These are phyloP conservation scores for Tenebrio molitor DNA, from an alignment of 1,140 invertebrate genomes.

Conservation along the genomic window DNA sequence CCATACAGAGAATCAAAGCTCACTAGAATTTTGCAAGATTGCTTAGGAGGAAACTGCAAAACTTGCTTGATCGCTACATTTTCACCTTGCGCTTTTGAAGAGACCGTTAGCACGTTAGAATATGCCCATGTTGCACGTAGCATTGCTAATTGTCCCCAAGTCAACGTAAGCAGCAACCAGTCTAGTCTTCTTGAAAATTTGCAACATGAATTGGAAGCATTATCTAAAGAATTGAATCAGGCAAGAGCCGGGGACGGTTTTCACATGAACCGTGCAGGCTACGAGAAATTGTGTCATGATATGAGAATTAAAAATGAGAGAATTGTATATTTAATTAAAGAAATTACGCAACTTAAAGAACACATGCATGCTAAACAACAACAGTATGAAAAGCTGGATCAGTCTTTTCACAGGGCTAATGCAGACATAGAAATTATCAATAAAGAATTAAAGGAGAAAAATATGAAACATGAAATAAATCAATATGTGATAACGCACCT, in stretches of 20 bases:
- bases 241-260: constrained; percentile 9
- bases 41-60: constrained; percentile 97
- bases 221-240: constrained; percentile 9
- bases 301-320: neutral
- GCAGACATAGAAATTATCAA: neutral
- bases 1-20: constrained; percentile 83
- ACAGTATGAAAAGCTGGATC: neutral
- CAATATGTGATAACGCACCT: neutral
- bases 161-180: constrained; percentile 86
- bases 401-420: constrained; percentile 1
- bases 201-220: neutral
- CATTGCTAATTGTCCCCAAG: constrained; percentile 94
- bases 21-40: constrained; percentile 93
- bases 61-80: constrained; percentile 89
- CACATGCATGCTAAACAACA: neutral
- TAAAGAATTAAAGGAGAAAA: neutral
- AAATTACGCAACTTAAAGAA: neutral
- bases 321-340: neutral
- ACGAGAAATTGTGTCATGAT: constrained; percentile 3
- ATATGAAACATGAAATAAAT: constrained; percentile 7
- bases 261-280: neutral
- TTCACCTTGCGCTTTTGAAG: constrained; percentile 91
- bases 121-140: constrained; percentile 96
- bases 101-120: constrained; percentile 95
- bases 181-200: neutral